Conservation (phyloP, 2,888 invertebrate genomes). For the Sarcophaga carnaria region DNA sequence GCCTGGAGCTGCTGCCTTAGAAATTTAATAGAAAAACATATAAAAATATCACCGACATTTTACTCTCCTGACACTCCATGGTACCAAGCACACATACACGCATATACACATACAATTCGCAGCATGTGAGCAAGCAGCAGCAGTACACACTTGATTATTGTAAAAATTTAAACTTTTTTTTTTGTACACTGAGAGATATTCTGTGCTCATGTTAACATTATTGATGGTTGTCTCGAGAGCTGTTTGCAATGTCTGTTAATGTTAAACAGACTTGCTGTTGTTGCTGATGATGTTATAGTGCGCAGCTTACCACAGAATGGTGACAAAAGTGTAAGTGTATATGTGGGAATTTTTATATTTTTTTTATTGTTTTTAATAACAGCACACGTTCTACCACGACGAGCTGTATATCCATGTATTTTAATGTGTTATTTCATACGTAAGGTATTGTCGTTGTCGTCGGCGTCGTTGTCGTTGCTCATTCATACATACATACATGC, state of each 20-base stretch:
- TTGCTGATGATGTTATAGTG: conserved; percentile 47
- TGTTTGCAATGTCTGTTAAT: conserved; percentile 4
- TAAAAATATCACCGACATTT: not conserved
- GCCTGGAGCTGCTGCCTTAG: not conserved
- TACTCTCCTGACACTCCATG: conserved; percentile 45
- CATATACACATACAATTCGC: not conserved
- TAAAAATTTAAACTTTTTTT: not conserved
- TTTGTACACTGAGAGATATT: conserved; percentile 31
- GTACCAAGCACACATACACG: conserved; percentile 10
- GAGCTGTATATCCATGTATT: not conserved
- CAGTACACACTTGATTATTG: not conserved
- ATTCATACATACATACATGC: not conserved
- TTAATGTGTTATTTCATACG: not conserved
- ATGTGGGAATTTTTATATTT: not conserved
- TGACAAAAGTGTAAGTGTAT: conserved; percentile 15
- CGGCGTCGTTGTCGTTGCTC: not conserved
- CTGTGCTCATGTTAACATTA: conserved; percentile 1
- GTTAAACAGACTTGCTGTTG: conserved; percentile 32
- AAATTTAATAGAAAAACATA: not conserved
- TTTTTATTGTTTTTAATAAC: not conserved
- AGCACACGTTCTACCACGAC: not conserved
- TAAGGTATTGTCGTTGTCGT: conserved; percentile 13
- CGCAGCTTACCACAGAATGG: conserved; percentile 66
- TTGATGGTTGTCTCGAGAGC: not conserved
- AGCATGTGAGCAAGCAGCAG: not conserved